Evolutionary conservation across 2,797 vertebrate genomes (phyloP).

Genomic region (Rachycentron canadum): DNA sequence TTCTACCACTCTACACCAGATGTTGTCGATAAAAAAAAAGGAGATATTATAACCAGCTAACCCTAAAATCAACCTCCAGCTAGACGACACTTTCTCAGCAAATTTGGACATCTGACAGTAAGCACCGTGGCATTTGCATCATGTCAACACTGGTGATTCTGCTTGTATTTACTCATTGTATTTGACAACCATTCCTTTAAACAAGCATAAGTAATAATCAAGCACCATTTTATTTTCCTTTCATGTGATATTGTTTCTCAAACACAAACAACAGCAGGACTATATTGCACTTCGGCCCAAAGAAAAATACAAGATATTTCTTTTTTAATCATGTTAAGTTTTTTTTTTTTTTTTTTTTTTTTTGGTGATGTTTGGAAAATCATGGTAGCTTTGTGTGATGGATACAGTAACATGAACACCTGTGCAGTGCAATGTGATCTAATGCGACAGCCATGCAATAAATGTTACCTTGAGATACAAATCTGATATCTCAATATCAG

Average conservation of each 20-base stretch:
- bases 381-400: constrained; percentile 1
- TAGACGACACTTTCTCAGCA: constrained; percentile 27
- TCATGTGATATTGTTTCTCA: constrained; percentile 65
- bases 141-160: constrained; percentile 62
- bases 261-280: constrained; percentile 80
- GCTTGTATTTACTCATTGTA: constrained; percentile 59
- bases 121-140: constrained; percentile 50
- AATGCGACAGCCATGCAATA: constrained; percentile 9
- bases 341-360: constrained; percentile 36
- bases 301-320: constrained; percentile 28
- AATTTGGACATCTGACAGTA: constrained; percentile 64
- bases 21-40: neutral
- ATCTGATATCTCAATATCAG: neutral
- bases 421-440: constrained; percentile 21
- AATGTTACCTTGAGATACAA: neutral
- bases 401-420: constrained; percentile 36
- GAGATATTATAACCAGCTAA: constrained; percentile 19
- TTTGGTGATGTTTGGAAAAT: constrained; percentile 2
- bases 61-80: constrained; percentile 21
- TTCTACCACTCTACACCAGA: neutral
- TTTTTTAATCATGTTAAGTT: constrained; percentile 40
- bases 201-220: constrained; percentile 71
- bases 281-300: constrained; percentile 32
- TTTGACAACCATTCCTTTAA: constrained; percentile 68
- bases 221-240: constrained; percentile 71